A percentile compares a stretch with the other conserved stretches of the same genome.
Conservation (phyloP, 2,797 vertebrate genomes). For the Philypnodon macrostomus region DNA sequence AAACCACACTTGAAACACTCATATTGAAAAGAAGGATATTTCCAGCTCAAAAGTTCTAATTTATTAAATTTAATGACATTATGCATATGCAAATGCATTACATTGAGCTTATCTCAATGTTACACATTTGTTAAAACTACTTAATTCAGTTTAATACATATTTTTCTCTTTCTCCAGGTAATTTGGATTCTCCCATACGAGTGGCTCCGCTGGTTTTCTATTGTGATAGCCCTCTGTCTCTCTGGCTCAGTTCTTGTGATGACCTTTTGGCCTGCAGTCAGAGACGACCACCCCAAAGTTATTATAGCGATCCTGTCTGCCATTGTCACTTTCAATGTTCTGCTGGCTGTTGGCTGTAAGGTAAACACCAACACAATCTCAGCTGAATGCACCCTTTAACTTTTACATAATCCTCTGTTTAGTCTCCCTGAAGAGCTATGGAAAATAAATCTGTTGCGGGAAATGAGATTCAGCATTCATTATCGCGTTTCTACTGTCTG, state of each 20-base stretch:
- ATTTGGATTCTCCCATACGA: constrained; percentile 87
- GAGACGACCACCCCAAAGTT: constrained; percentile 86
- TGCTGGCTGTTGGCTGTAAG: constrained; percentile 91
- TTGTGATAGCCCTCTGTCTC: constrained; percentile 84
- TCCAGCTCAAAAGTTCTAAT: too few relatives aligned
- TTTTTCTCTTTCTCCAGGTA: constrained; percentile 69
- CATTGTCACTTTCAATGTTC: constrained; percentile 82
- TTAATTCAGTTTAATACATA: not conserved
- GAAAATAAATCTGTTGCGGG: constrained; percentile 27
- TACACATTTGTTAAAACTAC: too few relatives aligned
- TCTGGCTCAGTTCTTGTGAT: constrained; percentile 90
- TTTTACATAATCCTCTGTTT: constrained; percentile 4
- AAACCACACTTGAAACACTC: too few relatives aligned
- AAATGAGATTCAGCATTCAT: constrained; percentile 31
- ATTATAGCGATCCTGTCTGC: constrained; percentile 75
- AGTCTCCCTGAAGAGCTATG: constrained; percentile 20
- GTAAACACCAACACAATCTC: constrained; percentile 62
- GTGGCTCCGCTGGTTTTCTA: constrained; percentile 85
- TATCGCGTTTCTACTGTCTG: constrained; percentile 12
- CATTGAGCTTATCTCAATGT: too few relatives aligned
- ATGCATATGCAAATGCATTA: too few relatives aligned
- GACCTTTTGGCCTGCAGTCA: constrained; percentile 94
- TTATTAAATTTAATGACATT: too few relatives aligned
- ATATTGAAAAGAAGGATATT: too few relatives aligned
- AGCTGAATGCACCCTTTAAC: not conserved